These are phyloP conservation scores for Cryptoblepharus egeriae DNA, from an alignment of 2,797 vertebrate genomes.

Conservation along the genomic window DNA sequence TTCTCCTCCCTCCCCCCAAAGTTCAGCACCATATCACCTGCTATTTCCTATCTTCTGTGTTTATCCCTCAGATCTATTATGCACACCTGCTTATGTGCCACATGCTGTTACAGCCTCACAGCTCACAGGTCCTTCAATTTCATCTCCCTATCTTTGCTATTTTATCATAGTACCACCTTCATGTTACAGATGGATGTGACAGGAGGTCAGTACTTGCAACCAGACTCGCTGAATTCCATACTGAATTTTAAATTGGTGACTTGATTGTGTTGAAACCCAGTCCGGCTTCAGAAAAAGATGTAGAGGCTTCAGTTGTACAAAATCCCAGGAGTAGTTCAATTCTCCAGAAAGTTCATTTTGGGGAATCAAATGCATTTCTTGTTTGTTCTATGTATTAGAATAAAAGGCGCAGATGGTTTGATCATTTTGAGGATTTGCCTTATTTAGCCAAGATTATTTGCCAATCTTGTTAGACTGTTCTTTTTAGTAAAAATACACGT, in stretches of 20 bases:
- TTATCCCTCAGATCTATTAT: neutral
- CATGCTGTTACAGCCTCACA: conserved; percentile 31
- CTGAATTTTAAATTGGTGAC: neutral
- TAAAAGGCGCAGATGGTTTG: no score
- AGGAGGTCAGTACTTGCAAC: conserved; percentile 24
- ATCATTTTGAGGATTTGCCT: no score
- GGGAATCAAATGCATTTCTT: conserved; percentile 15
- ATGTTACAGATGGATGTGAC: conserved; percentile 11
- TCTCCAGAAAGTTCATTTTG: conserved; percentile 4
- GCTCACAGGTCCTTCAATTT: conserved; percentile 17
- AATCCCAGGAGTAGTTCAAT: conserved; percentile 5
- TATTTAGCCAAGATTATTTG: no score
- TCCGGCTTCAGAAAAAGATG: conserved; percentile 28
- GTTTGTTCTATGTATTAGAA: no score
- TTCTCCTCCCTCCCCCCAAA: neutral
- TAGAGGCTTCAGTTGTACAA: conserved; percentile 3
- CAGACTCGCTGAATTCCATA: conserved; percentile 9
- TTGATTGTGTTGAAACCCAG: conserved; percentile 34
- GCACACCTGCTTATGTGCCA: neutral
- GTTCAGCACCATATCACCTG: neutral
- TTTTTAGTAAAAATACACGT: no score
- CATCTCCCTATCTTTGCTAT: conserved; percentile 17
- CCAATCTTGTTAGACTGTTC: no score
- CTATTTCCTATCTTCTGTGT: conserved; percentile 3
- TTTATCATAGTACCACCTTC: conserved; percentile 30